Conservation (phyloP, 2,113 vertebrate genomes). For the Phalacrocorax carbo region DNA sequence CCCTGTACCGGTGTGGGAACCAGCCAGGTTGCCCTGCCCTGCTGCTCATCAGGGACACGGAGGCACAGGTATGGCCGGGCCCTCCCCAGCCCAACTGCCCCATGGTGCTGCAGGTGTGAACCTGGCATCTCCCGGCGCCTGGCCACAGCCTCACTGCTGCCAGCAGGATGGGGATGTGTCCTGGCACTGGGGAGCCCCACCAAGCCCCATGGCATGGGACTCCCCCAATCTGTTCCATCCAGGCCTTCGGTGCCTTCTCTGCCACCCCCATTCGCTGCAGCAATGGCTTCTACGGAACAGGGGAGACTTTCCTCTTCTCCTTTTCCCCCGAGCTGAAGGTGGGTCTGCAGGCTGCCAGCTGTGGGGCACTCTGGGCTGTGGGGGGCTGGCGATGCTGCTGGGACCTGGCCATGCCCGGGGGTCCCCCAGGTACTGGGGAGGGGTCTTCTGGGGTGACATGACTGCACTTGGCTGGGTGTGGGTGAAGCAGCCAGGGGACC, state of each 20-base stretch:
- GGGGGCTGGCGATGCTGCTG: not conserved
- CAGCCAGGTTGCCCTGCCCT: not conserved
- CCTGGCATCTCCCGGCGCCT: not conserved
- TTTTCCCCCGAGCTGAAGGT: slow-evolving; percentile 80
- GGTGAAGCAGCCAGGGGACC: not conserved
- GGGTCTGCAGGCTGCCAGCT: not conserved
- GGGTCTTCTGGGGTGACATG: not conserved
- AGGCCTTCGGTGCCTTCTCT: slow-evolving; percentile 78
- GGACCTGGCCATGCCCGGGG: accelerated
- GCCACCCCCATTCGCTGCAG: slow-evolving; percentile 65
- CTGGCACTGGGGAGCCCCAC: accelerated
- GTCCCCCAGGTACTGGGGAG: not conserved
- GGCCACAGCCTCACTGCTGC: not conserved
- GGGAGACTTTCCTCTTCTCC: slow-evolving; percentile 80
- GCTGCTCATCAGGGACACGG: slow-evolving; percentile 2
- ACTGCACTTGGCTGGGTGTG: accelerated
- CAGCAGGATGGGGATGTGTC: not conserved
- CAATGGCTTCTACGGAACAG: slow-evolving; percentile 75
- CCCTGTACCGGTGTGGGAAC: not conserved
- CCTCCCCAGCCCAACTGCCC: not conserved
- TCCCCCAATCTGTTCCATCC: not conserved
- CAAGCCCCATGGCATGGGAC: accelerated
- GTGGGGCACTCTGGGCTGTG: accelerated
- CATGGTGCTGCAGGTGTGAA: accelerated
- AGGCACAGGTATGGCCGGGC: not conserved